phyloP scores from a whole-genome alignment of 2,888 invertebrate species.

The Cataglyphis albicans region DNA sequence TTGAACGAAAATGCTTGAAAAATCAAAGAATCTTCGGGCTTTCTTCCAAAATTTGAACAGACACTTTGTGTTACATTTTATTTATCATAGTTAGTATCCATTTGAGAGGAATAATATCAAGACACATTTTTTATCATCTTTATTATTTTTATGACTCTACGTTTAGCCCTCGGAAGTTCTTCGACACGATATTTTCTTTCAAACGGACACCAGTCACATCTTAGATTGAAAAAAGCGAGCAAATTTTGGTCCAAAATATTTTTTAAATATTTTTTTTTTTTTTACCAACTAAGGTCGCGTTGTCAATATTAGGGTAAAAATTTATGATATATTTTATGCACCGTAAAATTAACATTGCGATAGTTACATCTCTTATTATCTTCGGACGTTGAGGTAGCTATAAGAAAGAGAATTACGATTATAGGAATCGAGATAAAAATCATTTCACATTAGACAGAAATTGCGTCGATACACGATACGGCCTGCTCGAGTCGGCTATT shows the following conservation, averaged over 20 bases:
- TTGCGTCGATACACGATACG: conserved; percentile 3
- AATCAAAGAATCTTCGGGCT: background rate
- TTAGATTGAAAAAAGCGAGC: background rate
- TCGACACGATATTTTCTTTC: background rate
- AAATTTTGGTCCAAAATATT: background rate
- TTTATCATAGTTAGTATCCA: background rate
- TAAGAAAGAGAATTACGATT: background rate
- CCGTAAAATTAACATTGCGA: background rate
- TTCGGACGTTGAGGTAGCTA: background rate
- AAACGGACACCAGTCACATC: background rate
- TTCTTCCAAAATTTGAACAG: background rate
- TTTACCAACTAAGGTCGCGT: background rate
- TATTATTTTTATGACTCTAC: background rate
- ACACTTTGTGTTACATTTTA: background rate
- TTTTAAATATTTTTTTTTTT: background rate
- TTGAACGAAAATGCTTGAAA: background rate
- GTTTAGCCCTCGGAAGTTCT: background rate
- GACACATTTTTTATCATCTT: background rate
- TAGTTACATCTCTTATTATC: background rate
- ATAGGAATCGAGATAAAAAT: conserved; percentile 17
- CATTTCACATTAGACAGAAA: conserved; percentile 1
- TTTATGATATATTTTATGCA: background rate
- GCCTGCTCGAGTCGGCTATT: background rate
- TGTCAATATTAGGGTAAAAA: background rate
- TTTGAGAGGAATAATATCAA: background rate